These are phyloP conservation scores for Aythya baeri DNA, from an alignment of 2,113 vertebrate species.

Conservation along the genomic window DNA sequence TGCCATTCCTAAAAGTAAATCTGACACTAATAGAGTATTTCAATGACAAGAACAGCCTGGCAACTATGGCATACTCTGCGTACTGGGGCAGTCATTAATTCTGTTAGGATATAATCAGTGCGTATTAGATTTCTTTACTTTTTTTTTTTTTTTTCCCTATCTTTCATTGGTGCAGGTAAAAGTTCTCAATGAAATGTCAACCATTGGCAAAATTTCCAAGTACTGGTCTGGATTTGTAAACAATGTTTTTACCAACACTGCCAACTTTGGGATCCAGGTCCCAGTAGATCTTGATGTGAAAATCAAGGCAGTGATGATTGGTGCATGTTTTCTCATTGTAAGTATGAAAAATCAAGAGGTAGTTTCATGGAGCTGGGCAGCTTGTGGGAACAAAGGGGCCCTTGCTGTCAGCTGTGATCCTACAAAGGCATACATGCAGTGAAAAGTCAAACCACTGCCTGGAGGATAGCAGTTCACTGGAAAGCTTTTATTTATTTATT, in stretches of 20 bases:
- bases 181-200: slow-evolving; percentile 88
- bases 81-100: slow-evolving; percentile 15
- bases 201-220: slow-evolving; percentile 96
- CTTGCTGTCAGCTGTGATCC: background rate
- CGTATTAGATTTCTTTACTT: background rate
- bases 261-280: slow-evolving; percentile 97
- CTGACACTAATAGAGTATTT: background rate
- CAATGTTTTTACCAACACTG: slow-evolving; percentile 89
- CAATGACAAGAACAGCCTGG: background rate
- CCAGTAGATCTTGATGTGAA: slow-evolving; percentile 94
- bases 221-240: slow-evolving; percentile 96
- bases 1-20: background rate
- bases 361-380: background rate
- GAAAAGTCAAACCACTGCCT: background rate
- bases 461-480: background rate
- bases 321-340: slow-evolving; percentile 96
- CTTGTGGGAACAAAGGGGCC: background rate
- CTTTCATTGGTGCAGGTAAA: slow-evolving; percentile 80
- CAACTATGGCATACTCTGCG: background rate
- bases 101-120: background rate
- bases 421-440: background rate
- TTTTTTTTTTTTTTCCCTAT: background rate
- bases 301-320: slow-evolving; percentile 94
- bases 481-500: background rate
- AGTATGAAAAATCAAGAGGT: slow-evolving; percentile 66